Evolutionary conservation across 2,113 vertebrate species (phyloP), one percentile per base, ranked within the genome.

Genomic region (Terrapene triunguis): DNA sequence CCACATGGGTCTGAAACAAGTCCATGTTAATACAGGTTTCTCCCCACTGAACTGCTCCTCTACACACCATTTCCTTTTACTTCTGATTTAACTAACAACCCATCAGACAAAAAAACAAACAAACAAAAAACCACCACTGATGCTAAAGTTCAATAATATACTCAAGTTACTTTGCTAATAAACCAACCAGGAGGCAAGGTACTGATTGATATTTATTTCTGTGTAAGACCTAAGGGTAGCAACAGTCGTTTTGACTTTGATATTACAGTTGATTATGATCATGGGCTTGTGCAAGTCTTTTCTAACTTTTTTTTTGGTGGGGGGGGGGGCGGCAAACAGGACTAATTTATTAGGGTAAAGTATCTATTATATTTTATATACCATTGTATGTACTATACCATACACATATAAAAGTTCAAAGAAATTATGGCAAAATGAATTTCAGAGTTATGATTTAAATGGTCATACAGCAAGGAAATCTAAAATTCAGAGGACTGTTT

Each of bases 401-500:
- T 1, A 51, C 69, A 82, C 5, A 80, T 7, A 74, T 8, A 87
- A 17, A 89, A 83, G 74, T 5, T 3, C 48, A 7, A 0, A 79
- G 94, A n/a, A 2, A 78, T 54, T 48, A 69, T 14, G 35, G 42
- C 42, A 84, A 2, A 48, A 2, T 0, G 42, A 65, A 55, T 21
- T 24, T 80, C 44, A 27, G 48, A 48, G 25, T 87, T 87, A 48
- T 72, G 14, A 72, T 93, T 92, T 29, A n/a, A 88, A 0, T 50
- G 13, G 48, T 50, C 48, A 50, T 21, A 42, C 19, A 51, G 32
- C 4, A 79, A 80, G 7, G 38, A 54, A 82, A 62, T 35, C 80
- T 16, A 47, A 21, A 51, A 24, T 3, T 1, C 44, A 10, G 48
- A 84, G 50, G 9, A 0, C 83, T 88, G 47, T 22, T 0, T 0